Percentiles rank a stretch among this genome's conserved stretches.
These are phyloP conservation scores for Trematomus loennbergii DNA, from an alignment of 2,113 vertebrate species.

Conservation along the genomic window DNA sequence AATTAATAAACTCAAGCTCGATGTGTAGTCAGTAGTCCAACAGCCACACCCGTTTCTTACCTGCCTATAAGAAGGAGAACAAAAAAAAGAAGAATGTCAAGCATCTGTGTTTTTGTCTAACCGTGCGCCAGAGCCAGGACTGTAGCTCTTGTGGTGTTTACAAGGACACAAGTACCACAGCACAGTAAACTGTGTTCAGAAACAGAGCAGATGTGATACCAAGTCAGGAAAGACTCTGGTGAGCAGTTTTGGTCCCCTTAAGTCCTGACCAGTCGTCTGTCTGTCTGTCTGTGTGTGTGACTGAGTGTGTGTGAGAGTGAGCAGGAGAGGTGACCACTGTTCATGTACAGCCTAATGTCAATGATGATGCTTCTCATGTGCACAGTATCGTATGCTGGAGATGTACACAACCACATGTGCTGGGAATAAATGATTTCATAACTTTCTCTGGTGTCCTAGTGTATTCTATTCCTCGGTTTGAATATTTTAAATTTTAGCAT, in stretches of 20 bases:
- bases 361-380: slow-evolving; percentile 79
- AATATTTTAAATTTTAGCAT: neutral
- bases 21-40: slow-evolving; percentile 74
- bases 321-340: slow-evolving; percentile 77
- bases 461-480: neutral
- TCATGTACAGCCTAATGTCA: slow-evolving; percentile 75
- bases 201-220: slow-evolving; percentile 35
- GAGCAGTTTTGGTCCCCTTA: slow-evolving; percentile 47
- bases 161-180: slow-evolving; percentile 38
- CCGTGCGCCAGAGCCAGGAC: slow-evolving; percentile 68
- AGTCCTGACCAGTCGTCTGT: slow-evolving; percentile 54
- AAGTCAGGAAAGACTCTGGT: slow-evolving; percentile 27
- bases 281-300: slow-evolving; percentile 32
- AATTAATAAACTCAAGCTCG: slow-evolving; percentile 72
- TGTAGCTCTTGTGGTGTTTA: slow-evolving; percentile 71
- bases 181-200: slow-evolving; percentile 43
- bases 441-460: slow-evolving; percentile 52
- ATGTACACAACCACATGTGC: slow-evolving; percentile 83
- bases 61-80: slow-evolving; percentile 43
- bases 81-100: slow-evolving; percentile 41
- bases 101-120: slow-evolving; percentile 41
- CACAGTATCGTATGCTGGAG: slow-evolving; percentile 80
- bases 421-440: slow-evolving; percentile 87
- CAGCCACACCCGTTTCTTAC: slow-evolving; percentile 58
- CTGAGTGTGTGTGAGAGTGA: slow-evolving; percentile 32